Evolutionary conservation across 2,113 vertebrate genomes (phyloP).

Genomic region (Tricholaema leucomelas): DNA sequence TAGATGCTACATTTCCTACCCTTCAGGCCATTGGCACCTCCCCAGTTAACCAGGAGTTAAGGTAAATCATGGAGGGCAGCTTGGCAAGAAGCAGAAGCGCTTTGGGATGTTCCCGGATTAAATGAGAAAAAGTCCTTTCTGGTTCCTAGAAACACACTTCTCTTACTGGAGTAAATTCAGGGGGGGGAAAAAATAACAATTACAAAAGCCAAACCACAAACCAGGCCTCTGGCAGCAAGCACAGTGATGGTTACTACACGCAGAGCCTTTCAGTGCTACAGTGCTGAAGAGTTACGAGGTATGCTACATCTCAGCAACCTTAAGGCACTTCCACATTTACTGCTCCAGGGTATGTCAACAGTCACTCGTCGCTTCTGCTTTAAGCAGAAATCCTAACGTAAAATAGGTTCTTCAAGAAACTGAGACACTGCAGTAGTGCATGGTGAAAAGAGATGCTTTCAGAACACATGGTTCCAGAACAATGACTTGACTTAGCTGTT

Average conservation of each 20-base stretch:
- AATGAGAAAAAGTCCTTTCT: neutral
- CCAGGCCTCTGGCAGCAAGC: neutral
- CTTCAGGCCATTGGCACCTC: too few species aligned
- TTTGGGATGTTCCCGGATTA: neutral
- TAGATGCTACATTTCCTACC: too few species aligned
- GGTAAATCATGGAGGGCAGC: too few species aligned
- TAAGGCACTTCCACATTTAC: neutral
- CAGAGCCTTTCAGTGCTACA: neutral
- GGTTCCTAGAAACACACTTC: neutral
- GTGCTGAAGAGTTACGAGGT: neutral
- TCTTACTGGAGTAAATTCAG: neutral
- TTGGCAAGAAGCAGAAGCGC: neutral
- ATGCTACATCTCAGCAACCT: neutral
- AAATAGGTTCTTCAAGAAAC: neutral
- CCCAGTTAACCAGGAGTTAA: too few species aligned
- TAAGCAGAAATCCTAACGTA: neutral
- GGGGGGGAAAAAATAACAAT: accelerated
- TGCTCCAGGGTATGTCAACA: neutral
- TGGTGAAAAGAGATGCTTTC: neutral
- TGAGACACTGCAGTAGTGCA: neutral
- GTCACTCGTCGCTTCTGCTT: neutral
- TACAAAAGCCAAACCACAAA: neutral
- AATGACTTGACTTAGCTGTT: neutral
- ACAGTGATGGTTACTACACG: neutral
- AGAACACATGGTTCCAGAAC: neutral